Evolutionary conservation across 1,140 invertebrate species (phyloP).

Genomic region (Caenorhabditis briggsae): DNA sequence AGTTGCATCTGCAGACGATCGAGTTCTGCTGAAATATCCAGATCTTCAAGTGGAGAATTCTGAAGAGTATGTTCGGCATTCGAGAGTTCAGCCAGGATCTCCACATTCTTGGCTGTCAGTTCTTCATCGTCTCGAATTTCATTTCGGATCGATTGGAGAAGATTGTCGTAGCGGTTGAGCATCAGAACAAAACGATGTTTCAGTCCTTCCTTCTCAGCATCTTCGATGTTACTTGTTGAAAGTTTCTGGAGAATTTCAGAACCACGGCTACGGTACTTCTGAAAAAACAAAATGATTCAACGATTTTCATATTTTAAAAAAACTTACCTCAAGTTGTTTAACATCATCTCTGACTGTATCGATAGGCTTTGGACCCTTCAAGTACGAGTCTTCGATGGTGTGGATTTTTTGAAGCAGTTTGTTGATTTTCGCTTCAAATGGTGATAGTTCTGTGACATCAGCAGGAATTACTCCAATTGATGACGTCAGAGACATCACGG

Average conservation of each 20-base stretch:
- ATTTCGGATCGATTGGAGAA: slow-evolving; percentile 25
- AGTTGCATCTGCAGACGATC: slow-evolving; percentile 65
- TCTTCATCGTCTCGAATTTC: slow-evolving; percentile 62
- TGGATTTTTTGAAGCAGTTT: slow-evolving; percentile 47
- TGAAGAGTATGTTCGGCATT: slow-evolving; percentile 56
- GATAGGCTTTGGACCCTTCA: slow-evolving; percentile 58
- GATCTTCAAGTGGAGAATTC: slow-evolving; percentile 29
- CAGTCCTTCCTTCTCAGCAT: slow-evolving; percentile 47
- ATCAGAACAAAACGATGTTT: slow-evolving; percentile 33
- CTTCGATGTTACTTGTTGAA: slow-evolving; percentile 43
- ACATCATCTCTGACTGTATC: slow-evolving; percentile 50
- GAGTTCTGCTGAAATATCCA: slow-evolving; percentile 59
- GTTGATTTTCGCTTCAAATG: slow-evolving; percentile 40
- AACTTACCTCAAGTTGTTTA: slow-evolving; percentile 49
- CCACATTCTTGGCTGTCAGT: slow-evolving; percentile 52
- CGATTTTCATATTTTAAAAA: neutral
- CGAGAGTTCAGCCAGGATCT: slow-evolving; percentile 59
- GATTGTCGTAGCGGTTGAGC: slow-evolving; percentile 40
- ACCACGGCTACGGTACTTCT: slow-evolving; percentile 47
- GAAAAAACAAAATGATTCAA: neutral
- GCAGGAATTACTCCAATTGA: slow-evolving; percentile 47
- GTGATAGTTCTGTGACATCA: slow-evolving; percentile 47
- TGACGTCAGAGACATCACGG: slow-evolving; percentile 53
- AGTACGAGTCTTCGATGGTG: slow-evolving; percentile 52
- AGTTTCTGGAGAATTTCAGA: slow-evolving; percentile 42